Conservation (phyloP, 2,888 invertebrate species). For the Lasioglossum leucozonium region DNA sequence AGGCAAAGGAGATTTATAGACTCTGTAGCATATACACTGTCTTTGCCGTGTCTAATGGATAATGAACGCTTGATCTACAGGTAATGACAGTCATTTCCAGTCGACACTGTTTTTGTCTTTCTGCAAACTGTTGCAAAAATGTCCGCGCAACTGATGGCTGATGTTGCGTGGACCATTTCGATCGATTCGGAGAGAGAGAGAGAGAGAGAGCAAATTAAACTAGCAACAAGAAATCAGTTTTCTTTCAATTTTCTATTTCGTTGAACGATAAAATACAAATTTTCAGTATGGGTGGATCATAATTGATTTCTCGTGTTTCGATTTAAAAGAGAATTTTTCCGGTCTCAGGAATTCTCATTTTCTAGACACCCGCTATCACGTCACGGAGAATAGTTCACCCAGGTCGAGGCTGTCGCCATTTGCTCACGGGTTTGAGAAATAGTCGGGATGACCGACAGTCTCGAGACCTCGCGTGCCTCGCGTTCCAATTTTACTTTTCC, state of each 20-base stretch:
- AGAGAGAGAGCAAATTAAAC: not conserved
- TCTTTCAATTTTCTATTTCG: not conserved
- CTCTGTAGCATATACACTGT: not conserved
- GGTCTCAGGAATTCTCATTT: not conserved
- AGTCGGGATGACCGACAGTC: conserved; percentile 25
- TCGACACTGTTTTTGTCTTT: not conserved
- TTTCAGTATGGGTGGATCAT: no score
- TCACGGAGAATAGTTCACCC: conserved; percentile 13
- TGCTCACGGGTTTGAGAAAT: conserved; percentile 16
- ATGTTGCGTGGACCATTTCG: not conserved
- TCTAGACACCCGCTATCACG: not conserved
- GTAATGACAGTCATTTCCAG: conserved; percentile 11
- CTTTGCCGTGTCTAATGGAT: conserved; percentile 10
- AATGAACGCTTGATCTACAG: not conserved
- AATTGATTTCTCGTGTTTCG: no score
- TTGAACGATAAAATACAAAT: not conserved
- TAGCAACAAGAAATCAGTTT: not conserved
- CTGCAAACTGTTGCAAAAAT: not conserved
- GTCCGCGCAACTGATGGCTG: not conserved
- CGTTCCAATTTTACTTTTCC: conserved; percentile 66
- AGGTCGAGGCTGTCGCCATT: conserved; percentile 24
- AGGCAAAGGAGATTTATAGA: not conserved
- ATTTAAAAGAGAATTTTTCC: no score
- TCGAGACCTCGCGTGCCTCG: conserved; percentile 60
- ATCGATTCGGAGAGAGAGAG: not conserved